Conservation (phyloP, 2,113 vertebrate genomes). For the Prunella fulvescens region DNA sequence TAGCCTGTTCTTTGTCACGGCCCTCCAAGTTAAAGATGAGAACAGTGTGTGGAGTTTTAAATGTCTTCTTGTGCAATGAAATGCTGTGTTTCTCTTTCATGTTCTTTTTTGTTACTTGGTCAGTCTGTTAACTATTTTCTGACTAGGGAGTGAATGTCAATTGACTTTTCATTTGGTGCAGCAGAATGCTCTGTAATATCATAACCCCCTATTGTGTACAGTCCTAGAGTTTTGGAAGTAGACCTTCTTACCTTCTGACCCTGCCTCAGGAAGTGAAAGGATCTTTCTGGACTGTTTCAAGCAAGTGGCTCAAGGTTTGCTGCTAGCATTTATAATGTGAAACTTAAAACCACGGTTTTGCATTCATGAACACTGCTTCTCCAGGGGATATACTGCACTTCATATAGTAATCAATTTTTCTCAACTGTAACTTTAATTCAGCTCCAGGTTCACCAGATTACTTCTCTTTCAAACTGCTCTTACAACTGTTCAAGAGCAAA, state of each 20-base stretch:
- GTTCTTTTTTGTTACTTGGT: not conserved
- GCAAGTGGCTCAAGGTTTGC: not conserved
- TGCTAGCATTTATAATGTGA: not conserved
- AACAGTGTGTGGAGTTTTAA: not conserved
- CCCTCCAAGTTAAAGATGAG: not conserved
- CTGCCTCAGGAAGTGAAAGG: not conserved
- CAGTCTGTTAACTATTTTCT: not conserved
- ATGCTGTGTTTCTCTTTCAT: not conserved
- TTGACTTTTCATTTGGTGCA: not conserved
- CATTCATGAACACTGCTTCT: not conserved
- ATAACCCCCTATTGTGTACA: not conserved
- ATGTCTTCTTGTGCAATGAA: not conserved
- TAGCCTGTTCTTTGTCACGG: not conserved
- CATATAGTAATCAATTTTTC: not conserved
- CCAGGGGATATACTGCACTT: not conserved
- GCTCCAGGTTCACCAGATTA: not conserved
- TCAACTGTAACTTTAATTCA: not conserved
- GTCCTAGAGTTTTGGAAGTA: not conserved
- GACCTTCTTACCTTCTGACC: not conserved
- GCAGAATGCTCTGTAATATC: not conserved
- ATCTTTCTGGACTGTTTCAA: not conserved
- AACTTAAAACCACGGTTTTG: not conserved
- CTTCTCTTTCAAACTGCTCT: not conserved
- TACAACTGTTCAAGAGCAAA: not conserved
- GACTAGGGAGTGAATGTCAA: not conserved